phyloP scores from a whole-genome alignment of 2,113 vertebrate species.

The Lates calcarifer region DNA sequence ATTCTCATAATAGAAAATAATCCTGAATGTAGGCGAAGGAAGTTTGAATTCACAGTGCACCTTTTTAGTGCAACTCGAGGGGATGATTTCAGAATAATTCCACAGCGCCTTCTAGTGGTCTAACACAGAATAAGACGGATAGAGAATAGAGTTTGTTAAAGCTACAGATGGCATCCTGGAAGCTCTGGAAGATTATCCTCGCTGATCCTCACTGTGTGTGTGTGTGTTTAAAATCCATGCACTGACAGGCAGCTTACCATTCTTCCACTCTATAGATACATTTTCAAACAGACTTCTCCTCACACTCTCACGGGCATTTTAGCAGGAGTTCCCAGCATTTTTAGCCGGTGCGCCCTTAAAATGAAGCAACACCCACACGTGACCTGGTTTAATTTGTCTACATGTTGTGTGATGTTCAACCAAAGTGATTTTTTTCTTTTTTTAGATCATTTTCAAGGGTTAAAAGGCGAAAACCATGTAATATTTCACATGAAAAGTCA shows the following conservation, averaged over 20 bases:
- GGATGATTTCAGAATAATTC: neutral
- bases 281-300: neutral
- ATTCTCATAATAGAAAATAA: neutral
- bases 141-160: neutral
- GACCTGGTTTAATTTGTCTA: no score
- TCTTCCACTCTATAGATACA: neutral
- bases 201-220: conserved; percentile 39
- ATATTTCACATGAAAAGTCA: no score
- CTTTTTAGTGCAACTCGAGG: no score
- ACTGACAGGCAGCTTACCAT: conserved; percentile 1
- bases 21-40: conserved; percentile 5
- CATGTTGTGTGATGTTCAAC: no score
- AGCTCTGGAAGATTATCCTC: conserved; percentile 68
- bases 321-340: neutral
- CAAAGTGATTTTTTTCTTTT: no score
- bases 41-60: neutral
- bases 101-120: conserved; percentile 55
- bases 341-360: no score
- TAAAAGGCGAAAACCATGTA: no score
- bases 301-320: neutral
- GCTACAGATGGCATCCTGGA: conserved; percentile 53
- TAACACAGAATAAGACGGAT: neutral
- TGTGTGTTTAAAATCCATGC: conserved; percentile 22
- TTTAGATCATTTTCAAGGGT: no score
- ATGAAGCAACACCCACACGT: no score